Conservation (phyloP, 2,113 vertebrate genomes). For the Trochalopteron elliotii region DNA sequence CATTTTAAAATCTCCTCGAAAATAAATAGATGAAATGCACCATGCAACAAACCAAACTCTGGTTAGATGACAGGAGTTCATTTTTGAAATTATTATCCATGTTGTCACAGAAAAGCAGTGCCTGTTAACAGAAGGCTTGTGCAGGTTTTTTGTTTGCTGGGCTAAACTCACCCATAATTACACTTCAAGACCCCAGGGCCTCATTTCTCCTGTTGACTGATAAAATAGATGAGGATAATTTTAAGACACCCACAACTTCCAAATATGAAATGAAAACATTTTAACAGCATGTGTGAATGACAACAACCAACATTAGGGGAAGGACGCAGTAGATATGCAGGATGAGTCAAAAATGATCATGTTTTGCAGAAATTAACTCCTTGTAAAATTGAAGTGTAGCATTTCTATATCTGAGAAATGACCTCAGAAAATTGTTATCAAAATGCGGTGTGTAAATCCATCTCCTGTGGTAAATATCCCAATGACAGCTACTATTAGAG, state of each 20-base stretch:
- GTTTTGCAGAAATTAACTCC: not conserved
- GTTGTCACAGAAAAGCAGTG: not conserved
- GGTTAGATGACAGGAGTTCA: not conserved
- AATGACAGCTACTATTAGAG: not conserved
- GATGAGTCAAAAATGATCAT: not conserved
- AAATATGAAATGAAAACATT: not conserved
- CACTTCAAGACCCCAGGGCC: not conserved
- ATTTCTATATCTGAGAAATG: not conserved
- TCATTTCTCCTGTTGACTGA: not conserved
- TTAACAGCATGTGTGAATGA: not conserved
- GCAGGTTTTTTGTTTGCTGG: not conserved
- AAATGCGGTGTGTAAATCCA: not conserved
- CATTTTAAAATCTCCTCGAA: not conserved
- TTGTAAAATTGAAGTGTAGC: not conserved
- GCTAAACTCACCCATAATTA: not conserved
- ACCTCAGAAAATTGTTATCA: not conserved
- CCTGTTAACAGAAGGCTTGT: not conserved
- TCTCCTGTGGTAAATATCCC: not conserved
- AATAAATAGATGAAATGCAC: not conserved
- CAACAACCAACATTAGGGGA: not conserved
- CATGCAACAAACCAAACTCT: not conserved
- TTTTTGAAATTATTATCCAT: not conserved
- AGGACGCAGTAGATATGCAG: fast-evolving
- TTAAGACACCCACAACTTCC: not conserved
- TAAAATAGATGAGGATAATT: not conserved